Conservation (phyloP, 2,888 invertebrate genomes). For the Clostera curtula region DNA sequence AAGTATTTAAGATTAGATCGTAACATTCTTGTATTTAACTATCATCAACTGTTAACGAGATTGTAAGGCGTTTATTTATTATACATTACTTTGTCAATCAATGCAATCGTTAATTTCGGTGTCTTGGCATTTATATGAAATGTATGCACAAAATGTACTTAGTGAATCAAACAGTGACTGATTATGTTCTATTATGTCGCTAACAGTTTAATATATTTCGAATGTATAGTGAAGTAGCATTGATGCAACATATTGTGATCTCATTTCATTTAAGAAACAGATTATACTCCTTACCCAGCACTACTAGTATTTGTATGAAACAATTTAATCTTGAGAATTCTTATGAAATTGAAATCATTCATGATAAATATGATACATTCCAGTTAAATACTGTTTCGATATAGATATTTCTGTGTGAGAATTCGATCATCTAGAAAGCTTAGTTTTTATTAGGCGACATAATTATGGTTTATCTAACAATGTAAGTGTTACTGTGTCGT, state of each 20-base stretch:
- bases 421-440: conserved; percentile 56
- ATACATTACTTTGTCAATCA: conserved; percentile 37
- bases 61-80: conserved; percentile 46
- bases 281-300: conserved; percentile 31
- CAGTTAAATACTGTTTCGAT: conserved; percentile 47
- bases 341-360: conserved; percentile 42
- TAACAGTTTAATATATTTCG: conserved; percentile 37
- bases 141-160: conserved; percentile 72
- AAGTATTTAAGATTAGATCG: conserved; percentile 48
- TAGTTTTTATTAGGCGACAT: conserved; percentile 57
- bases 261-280: conserved; percentile 56
- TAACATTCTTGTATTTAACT: conserved; percentile 44
- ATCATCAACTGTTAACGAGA: conserved; percentile 43
- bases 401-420: conserved; percentile 50
- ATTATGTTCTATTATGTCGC: conserved; percentile 34
- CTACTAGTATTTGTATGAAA: conserved; percentile 40
- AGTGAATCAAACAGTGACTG: conserved; percentile 49
- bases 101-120: conserved; percentile 45
- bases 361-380: conserved; percentile 57
- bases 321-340: conserved; percentile 32
- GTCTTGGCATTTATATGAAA: conserved; percentile 58
- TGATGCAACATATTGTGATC: conserved; percentile 56
- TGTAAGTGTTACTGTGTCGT: conserved; percentile 45
- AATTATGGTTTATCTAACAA: conserved; percentile 42
- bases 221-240: conserved; percentile 42